Evolutionary conservation across 2,888 invertebrate species (phyloP).

Genomic region (Drosophila vallismaia): DNA sequence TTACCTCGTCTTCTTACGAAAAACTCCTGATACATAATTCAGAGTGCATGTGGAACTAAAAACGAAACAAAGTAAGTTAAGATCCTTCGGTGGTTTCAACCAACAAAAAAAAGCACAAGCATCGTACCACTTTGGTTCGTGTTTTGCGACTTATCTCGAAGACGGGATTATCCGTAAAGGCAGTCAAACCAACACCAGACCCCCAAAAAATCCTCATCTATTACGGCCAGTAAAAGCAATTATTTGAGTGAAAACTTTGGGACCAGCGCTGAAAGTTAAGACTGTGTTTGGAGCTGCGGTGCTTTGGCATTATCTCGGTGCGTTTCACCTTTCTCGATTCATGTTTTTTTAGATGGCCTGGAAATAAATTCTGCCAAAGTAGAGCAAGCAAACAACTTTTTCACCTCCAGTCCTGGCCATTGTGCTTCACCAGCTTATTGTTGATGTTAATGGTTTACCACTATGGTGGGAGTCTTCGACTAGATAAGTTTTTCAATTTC

Average conservation of each 20-base stretch:
- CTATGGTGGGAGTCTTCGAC: constrained; percentile 15
- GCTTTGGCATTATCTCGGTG: constrained; percentile 45
- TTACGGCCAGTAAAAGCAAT: constrained; percentile 63
- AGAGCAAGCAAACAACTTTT: constrained; percentile 40
- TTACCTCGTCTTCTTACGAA: constrained; percentile 44
- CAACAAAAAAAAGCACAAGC: constrained; percentile 4
- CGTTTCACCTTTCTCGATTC: constrained; percentile 39
- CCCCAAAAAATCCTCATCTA: constrained; percentile 21
- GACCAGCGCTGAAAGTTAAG: constrained; percentile 32
- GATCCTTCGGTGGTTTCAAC: constrained; percentile 15
- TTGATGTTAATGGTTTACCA: constrained; percentile 45
- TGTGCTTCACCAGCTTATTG: constrained; percentile 23
- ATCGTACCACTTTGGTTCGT: constrained; percentile 20
- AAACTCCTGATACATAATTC: constrained; percentile 63
- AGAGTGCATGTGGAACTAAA: constrained; percentile 49
- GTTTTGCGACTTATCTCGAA: constrained; percentile 37
- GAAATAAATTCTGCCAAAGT: constrained; percentile 40
- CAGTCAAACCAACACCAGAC: neutral
- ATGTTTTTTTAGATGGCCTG: constrained; percentile 39
- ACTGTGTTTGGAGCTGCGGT: constrained; percentile 8
- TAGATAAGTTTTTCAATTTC: constrained; percentile 46
- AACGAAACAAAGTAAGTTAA: constrained; percentile 24
- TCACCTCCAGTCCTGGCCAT: constrained; percentile 7
- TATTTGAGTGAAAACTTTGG: constrained; percentile 67
- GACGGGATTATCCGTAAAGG: constrained; percentile 41